Conservation (phyloP, 2,113 vertebrate genomes). For the Galemys pyrenaicus region DNA sequence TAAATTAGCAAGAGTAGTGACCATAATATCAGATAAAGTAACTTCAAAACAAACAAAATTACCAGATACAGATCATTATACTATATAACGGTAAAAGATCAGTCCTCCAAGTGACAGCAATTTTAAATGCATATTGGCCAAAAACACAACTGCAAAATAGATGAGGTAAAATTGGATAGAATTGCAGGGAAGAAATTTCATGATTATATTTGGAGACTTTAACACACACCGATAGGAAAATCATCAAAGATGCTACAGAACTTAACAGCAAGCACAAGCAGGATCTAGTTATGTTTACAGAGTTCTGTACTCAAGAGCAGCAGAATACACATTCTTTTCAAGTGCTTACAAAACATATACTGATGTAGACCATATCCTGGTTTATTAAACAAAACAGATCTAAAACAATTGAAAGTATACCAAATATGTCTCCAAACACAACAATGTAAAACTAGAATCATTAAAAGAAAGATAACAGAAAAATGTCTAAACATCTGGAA, state of each 20-base stretch:
- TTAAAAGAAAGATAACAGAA: not conserved
- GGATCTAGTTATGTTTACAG: not conserved
- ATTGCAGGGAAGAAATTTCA: not conserved
- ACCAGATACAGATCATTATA: not conserved
- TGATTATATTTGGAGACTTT: not conserved
- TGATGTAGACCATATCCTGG: not conserved
- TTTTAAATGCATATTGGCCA: not conserved
- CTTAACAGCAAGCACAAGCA: not conserved
- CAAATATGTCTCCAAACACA: not conserved
- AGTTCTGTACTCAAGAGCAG: not conserved
- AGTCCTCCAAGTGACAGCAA: not conserved
- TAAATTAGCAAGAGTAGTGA: not conserved
- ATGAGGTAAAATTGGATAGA: not conserved
- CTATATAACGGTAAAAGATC: not conserved
- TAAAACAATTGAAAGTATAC: not conserved
- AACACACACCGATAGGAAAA: not conserved
- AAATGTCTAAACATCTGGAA: constrained; percentile 20
- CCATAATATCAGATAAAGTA: not conserved
- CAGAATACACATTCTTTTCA: not conserved
- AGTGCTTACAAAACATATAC: not conserved
- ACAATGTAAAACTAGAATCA: constrained; percentile 16
- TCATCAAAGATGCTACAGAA: not conserved
- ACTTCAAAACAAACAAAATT: not conserved
- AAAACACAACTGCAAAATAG: not conserved
- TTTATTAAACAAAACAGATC: not conserved